Base-by-base conservation (phyloP, 2,797 vertebrate genomes). In the Alectoris magna region DNA sequence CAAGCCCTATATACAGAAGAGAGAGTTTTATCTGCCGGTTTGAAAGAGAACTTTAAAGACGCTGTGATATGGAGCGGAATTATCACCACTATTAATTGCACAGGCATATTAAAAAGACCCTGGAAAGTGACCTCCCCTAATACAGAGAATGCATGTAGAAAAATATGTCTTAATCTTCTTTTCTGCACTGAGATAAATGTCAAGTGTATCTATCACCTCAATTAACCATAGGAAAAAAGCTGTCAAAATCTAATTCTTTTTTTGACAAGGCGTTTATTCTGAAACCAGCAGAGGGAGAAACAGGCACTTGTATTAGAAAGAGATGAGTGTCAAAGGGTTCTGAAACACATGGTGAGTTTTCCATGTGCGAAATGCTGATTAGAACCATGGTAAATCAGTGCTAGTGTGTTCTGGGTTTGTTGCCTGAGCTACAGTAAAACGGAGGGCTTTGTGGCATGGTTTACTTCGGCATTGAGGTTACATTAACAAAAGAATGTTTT, bases 181-280 rank as follows among this genome's bases (percentile, higher is more conserved):
- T 97, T 98, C 95, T 97, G 91, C 38, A 2, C 97, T 93, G 96
- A 98, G 97, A 98, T 97, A 98, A 98, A 98, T 98, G 98, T 98
- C 98, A 98, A 98, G 97, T 97, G 93, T 98, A 98, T 98, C 98
- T 98, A 98, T 98, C 98, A 98, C 98, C 98, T 98, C 98, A 98
- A 98, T 98, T 98, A 98, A 98, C 97, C 96, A 97, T 91, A 96
- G 95, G 95, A 97, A 96, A 96, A 98, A 98, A 98, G 94, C 97
- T 98, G 98, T 98, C 98, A 97, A 97, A 97, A 97, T 97, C 94
- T 97, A 98, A 98, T 98, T 98, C 96, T 97, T 94, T 97, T 97
- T 96, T 93, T 97, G 97, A 98, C 97, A 98, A 97, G 97, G 95
- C 81, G 21, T 97, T 98, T 97, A 97, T 98, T 97, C 96, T 85